These are phyloP conservation scores for Aelia acuminata DNA, from an alignment of 2,888 invertebrate genomes.

Conservation along the genomic window DNA sequence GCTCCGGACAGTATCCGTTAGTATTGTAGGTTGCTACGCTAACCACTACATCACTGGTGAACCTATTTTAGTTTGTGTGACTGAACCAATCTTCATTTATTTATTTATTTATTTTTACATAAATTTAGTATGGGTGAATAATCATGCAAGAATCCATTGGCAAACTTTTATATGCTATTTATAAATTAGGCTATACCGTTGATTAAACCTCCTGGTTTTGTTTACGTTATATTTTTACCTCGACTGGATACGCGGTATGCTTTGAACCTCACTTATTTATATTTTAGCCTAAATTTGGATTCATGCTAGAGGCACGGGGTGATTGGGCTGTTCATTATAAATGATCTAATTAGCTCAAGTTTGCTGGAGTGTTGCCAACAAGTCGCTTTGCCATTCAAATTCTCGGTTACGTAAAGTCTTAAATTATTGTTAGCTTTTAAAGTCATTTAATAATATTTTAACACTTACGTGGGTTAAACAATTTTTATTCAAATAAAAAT, in stretches of 20 bases:
- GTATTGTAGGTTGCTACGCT: no score
- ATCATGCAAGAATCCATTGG: background rate
- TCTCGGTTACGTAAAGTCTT: background rate
- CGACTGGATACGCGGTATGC: background rate
- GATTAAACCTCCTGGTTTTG: background rate
- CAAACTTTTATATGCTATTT: background rate
- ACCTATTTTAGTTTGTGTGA: background rate
- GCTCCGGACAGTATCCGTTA: no score
- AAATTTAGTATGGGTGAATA: background rate
- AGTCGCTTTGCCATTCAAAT: background rate
- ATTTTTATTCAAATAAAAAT: no score
- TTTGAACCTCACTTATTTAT: background rate
- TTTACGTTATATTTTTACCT: slow-evolving; percentile 9
- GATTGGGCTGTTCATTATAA: background rate
- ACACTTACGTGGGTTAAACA: no score
- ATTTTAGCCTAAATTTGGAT: background rate
- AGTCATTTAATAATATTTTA: no score
- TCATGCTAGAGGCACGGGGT: background rate
- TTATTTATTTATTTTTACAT: background rate
- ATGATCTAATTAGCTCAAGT: background rate
- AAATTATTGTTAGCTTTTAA: background rate
- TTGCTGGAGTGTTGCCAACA: background rate
- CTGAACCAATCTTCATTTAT: background rate
- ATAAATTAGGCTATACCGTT: background rate
- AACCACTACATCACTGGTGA: no score